Evolutionary conservation across 2,888 invertebrate species (phyloP).

Genomic region (Podotricha telesiphe): DNA sequence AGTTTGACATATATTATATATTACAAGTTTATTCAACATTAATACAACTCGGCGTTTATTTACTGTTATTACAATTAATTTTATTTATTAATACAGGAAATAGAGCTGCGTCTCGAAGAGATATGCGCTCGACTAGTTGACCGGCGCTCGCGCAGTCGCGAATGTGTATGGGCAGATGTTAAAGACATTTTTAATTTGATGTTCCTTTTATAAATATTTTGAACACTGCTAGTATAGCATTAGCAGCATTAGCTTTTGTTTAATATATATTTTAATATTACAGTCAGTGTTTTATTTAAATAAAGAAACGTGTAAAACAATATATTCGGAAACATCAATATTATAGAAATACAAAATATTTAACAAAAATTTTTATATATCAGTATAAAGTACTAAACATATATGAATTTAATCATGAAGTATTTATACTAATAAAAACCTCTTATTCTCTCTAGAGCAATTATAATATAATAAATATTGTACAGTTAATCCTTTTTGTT

Average conservation of each 20-base stretch:
- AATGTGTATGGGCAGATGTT: slow-evolving; percentile 53
- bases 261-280: no score
- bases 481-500: slow-evolving; percentile 44
- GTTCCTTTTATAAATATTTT: slow-evolving; percentile 27
- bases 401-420: no score
- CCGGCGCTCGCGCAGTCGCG: slow-evolving; percentile 53
- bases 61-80: neutral
- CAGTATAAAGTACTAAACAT: no score
- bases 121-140: slow-evolving; percentile 51
- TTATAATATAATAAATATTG: slow-evolving; percentile 1
- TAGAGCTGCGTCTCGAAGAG: slow-evolving; percentile 43
- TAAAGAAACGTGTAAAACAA: no score
- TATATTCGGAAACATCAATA: no score
- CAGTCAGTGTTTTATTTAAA: no score
- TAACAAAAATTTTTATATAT: no score
- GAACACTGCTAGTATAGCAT: no score
- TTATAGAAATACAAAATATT: no score
- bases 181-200: slow-evolving; percentile 54
- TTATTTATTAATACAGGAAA: slow-evolving; percentile 41
- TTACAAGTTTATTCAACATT: neutral
- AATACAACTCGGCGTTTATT: neutral
- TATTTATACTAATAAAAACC: neutral
- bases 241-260: no score
- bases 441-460: neutral
- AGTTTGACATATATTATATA: neutral